Percentiles rank a stretch among this genome's conserved stretches.
Evolutionary conservation across 2,113 vertebrate species (phyloP).

Genomic region (Elaphurus davidianus): DNA sequence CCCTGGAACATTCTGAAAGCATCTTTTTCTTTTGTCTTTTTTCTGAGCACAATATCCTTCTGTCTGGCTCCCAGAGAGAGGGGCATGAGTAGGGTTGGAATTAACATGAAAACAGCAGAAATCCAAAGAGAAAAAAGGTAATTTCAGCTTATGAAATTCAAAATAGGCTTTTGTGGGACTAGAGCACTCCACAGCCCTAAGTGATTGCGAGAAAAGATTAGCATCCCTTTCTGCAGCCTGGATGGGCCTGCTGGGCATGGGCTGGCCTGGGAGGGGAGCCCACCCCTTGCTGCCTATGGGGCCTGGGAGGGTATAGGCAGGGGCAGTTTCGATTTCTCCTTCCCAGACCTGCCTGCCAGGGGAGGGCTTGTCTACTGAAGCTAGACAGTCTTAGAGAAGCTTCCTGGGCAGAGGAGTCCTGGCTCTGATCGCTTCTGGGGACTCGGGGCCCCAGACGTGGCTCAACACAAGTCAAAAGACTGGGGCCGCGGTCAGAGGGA

Average conservation of each 20-base stretch:
- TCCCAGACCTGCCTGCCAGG: not conserved
- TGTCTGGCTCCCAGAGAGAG: not conserved
- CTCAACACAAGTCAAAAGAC: not conserved
- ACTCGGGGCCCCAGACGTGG: not conserved
- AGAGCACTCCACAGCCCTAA: not conserved
- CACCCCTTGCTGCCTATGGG: no score
- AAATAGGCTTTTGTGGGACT: not conserved
- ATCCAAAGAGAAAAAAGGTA: not conserved
- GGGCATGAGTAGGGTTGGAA: not conserved
- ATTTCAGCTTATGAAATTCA: not conserved
- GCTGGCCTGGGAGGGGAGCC: fast-evolving
- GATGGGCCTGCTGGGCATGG: fast-evolving
- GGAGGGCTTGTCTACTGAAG: not conserved
- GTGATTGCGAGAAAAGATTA: fast-evolving
- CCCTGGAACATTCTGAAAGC: fast-evolving
- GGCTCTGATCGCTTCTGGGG: not conserved
- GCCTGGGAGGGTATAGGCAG: not conserved
- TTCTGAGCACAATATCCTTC: fast-evolving
- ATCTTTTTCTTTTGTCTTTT: not conserved
- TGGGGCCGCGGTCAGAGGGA: fast-evolving
- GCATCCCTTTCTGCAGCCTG: no score
- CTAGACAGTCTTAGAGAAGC: not conserved
- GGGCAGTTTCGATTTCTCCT: not conserved
- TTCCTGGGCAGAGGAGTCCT: no score
- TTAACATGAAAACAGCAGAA: not conserved